Base-by-base conservation (phyloP, 2,888 invertebrate genomes). In the Vannuccia rotundouncinata region DNA sequence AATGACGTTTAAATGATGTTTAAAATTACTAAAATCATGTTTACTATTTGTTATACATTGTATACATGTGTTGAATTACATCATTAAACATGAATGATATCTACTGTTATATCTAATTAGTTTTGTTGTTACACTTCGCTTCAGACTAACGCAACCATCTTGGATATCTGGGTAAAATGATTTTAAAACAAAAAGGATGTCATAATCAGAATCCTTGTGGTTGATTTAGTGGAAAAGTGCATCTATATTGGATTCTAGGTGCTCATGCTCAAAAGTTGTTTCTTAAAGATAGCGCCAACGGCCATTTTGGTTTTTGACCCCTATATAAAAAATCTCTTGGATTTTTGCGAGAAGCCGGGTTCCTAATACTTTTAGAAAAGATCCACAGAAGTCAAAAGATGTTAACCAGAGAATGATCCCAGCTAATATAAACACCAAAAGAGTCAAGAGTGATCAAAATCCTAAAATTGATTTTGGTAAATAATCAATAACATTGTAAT, bases 31-130 rank as follows among this genome's bases (percentile, higher is more conserved):
- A 66, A 66, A 13, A 66, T 66, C 66, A 66, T 66, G 66, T 66
- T 66, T 66, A 66, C 22, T 66, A 66, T 22, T 66, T 66, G 2
- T 66, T n/a, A 66, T 66, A 66, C 66, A 66, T 66, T 66, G 10
- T 66, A 66, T n/a, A 66, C 66, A 22, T 66, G 66, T 45, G 10
- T 66, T 66, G 25, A 66, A 66, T 66, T 66, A 66, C 66, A 5
- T 66, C 10, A 66, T 66, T 66, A 66, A 66, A 66, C 13, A 66
- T 66, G n/a, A 2, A 66, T 66, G 13, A 66, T 66, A n/a, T n/a
- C n/a, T n/a, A n/a, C n/a, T n/a, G 66, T 66, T 66, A 66, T 66
- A 66, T 66, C 66, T 66, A 66, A 66, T 13, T 66, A 66, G 66
- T 66, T 66, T 66, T 66, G 66, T 66, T 66, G 66, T 66, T 66